Evolutionary conservation across 2,113 vertebrate species (phyloP).

Genomic region (Myiozetetes cayanensis): DNA sequence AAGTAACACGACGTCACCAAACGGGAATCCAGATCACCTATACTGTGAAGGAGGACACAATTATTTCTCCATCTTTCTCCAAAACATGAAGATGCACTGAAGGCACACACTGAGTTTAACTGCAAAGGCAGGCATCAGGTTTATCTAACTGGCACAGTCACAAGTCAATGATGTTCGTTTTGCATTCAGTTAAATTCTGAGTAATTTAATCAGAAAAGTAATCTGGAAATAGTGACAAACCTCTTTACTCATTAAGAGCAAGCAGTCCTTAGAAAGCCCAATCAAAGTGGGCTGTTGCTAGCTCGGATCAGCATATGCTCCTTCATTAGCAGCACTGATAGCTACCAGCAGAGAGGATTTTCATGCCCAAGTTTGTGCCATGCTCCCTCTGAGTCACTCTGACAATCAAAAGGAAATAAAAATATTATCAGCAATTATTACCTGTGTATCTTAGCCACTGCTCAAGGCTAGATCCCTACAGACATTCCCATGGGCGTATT

Average conservation of each 20-base stretch:
- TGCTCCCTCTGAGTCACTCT: background rate
- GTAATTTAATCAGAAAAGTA: conserved; percentile 2
- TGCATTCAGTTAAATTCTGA: background rate
- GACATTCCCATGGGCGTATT: background rate
- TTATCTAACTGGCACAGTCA: background rate
- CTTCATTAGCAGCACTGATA: background rate
- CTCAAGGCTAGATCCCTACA: background rate
- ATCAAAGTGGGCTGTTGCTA: background rate
- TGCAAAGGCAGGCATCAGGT: background rate
- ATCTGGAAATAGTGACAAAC: background rate
- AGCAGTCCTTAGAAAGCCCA: background rate
- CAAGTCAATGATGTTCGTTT: background rate
- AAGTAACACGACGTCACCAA: background rate
- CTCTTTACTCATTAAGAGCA: background rate
- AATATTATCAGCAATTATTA: background rate
- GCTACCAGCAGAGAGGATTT: conserved; percentile 11
- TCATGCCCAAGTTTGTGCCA: background rate
- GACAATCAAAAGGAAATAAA: background rate
- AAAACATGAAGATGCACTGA: background rate
- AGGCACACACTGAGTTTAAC: background rate
- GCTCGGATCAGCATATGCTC: background rate
- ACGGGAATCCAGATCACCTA: background rate
- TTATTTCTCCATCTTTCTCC: background rate
- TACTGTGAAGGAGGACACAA: background rate
- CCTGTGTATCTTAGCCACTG: background rate